These are phyloP conservation scores for Bergia puertoricense DNA, from an alignment of 92 coral and sea anemone species.

Conservation along the genomic window DNA sequence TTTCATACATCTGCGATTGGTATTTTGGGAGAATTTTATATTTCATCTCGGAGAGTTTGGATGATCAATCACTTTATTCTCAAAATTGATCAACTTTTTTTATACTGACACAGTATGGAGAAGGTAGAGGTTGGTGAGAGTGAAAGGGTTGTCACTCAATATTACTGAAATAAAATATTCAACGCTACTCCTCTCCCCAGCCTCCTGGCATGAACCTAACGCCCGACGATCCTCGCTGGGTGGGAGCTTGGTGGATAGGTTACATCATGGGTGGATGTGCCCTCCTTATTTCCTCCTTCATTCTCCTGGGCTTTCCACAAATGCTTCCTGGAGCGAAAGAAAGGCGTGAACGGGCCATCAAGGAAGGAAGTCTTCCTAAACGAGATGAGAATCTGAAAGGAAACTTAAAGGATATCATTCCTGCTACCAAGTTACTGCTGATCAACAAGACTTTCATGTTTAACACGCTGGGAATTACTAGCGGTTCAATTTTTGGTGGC, in stretches of 20 bases:
- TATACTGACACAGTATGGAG: no score
- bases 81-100: no score
- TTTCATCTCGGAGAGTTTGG: no score
- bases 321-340: slow-evolving; percentile 76
- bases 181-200: slow-evolving; percentile 42
- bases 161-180: no score
- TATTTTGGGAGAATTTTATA: no score
- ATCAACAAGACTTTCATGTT: slow-evolving; percentile 71
- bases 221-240: slow-evolving; percentile 83
- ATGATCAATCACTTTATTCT: no score
- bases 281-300: slow-evolving; percentile 50
- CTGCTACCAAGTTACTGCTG: slow-evolving; percentile 64
- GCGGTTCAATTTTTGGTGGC: slow-evolving; percentile 58
- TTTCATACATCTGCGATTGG: no score
- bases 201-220: slow-evolving; percentile 75
- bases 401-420: slow-evolving; percentile 53
- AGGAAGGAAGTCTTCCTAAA: slow-evolving; percentile 61
- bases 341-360: slow-evolving; percentile 64
- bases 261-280: slow-evolving; percentile 62
- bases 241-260: slow-evolving; percentile 99
- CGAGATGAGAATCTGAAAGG: slow-evolving; percentile 53
- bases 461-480: slow-evolving; percentile 65
- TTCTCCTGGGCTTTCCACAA: slow-evolving; percentile 81
- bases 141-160: no score
- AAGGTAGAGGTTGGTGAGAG: no score